Conservation (phyloP, 2,888 invertebrate species). For the Agriopis marginaria region DNA sequence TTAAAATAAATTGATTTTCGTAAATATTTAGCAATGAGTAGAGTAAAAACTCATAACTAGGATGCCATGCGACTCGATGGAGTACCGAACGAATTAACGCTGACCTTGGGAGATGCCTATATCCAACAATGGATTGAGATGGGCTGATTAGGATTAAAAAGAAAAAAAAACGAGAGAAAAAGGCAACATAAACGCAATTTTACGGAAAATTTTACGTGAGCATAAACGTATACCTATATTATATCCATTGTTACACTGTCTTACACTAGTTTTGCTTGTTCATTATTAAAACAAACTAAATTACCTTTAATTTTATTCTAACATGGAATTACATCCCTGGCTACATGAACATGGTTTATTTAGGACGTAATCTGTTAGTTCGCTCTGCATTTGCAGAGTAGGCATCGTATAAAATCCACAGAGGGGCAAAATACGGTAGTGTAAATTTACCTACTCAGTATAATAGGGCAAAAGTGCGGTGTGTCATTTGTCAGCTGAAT, state of each 20-base stretch:
- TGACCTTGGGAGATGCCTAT: no score
- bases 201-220: not conserved
- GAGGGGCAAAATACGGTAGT: not conserved
- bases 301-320: not conserved
- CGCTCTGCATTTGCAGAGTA: slow-evolving; percentile 3
- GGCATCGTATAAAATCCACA: slow-evolving; percentile 3
- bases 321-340: not conserved
- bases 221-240: not conserved
- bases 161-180: not conserved
- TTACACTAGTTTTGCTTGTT: slow-evolving; percentile 1
- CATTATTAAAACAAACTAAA: slow-evolving; percentile 12
- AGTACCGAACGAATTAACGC: no score
- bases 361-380: slow-evolving; percentile 23
- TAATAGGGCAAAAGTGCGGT: not conserved
- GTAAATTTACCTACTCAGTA: not conserved
- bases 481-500: slow-evolving; percentile 3
- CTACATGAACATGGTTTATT: slow-evolving; percentile 13
- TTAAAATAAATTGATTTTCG: not conserved
- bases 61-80: no score
- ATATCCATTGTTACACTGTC: not conserved
- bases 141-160: not conserved
- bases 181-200: not conserved
- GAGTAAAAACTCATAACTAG: no score
- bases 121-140: no score
- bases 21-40: not conserved